These are phyloP conservation scores for Drosophila cognata DNA, from an alignment of 2,888 invertebrate genomes.

Conservation along the genomic window DNA sequence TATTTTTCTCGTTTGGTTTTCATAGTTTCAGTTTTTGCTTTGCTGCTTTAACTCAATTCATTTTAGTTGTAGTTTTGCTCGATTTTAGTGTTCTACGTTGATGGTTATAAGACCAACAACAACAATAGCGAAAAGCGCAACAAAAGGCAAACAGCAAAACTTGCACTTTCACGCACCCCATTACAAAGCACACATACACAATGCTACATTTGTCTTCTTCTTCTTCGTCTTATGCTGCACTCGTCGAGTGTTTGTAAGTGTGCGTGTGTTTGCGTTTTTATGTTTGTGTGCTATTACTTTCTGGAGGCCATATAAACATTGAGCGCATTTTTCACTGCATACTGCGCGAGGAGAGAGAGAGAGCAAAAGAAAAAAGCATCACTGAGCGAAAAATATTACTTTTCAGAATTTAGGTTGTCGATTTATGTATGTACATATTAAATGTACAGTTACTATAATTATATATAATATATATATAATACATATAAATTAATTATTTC, in stretches of 20 bases:
- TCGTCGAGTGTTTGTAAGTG: not conserved
- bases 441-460: not conserved
- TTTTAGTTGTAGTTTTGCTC: conserved; percentile 68
- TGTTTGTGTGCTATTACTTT: conserved; percentile 56
- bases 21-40: conserved; percentile 66
- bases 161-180: conserved; percentile 42
- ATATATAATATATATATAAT: not conserved
- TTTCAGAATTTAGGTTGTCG: not conserved
- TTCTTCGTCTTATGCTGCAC: not conserved
- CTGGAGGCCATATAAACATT: conserved; percentile 70
- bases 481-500: not conserved
- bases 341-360: conserved; percentile 13
- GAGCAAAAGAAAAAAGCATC: not conserved
- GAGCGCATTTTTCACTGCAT: conserved; percentile 73
- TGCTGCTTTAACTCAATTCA: conserved; percentile 51
- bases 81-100: conserved; percentile 70
- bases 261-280: conserved; percentile 12
- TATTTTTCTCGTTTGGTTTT: conserved; percentile 57
- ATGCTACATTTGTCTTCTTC: conserved; percentile 25
- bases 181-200: conserved; percentile 21
- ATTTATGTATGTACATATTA: not conserved
- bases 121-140: conserved; percentile 38
- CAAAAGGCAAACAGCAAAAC: conserved; percentile 54
- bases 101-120: conserved; percentile 54
- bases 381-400: conserved; percentile 2